Evolutionary conservation across 2,797 vertebrate species (phyloP).

Genomic region (Lophius americanus): DNA sequence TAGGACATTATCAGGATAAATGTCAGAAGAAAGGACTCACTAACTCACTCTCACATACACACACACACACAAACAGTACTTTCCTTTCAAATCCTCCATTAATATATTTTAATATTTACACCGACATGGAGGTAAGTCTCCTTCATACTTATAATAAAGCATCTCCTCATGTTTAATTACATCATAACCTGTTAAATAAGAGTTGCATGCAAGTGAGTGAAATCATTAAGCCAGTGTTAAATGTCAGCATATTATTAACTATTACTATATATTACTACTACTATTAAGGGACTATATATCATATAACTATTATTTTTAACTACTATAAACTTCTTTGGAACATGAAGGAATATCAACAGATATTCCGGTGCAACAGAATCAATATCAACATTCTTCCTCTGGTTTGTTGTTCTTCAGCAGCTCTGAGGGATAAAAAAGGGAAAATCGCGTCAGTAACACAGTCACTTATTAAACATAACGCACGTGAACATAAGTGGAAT

Average conservation of each 20-base stretch:
- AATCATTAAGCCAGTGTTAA: not conserved
- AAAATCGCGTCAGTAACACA: conserved; percentile 2
- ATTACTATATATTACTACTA: no score
- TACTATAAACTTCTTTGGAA: not conserved
- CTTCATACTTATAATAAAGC: not conserved
- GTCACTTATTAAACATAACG: not conserved
- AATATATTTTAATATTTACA: not conserved
- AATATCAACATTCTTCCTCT: conserved; percentile 15
- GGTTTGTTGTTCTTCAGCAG: conserved; percentile 48
- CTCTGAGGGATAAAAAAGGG: conserved; percentile 38
- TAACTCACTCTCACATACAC: not conserved
- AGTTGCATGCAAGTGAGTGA: not conserved
- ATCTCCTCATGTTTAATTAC: not conserved
- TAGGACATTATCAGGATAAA: no score
- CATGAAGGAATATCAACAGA: not conserved
- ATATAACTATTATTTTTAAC: conserved; percentile 1
- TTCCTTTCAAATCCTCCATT: not conserved
- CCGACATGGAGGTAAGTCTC: not conserved
- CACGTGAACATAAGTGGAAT: not conserved
- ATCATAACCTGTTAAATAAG: no score
- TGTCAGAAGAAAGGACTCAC: no score
- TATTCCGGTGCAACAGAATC: not conserved
- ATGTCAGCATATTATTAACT: not conserved
- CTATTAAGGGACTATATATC: not conserved
- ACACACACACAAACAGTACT: not conserved